Percentiles rank a stretch among this genome's conserved stretches.
Evolutionary conservation across 2,113 vertebrate species (phyloP).

Genomic region (Panthera leo): DNA sequence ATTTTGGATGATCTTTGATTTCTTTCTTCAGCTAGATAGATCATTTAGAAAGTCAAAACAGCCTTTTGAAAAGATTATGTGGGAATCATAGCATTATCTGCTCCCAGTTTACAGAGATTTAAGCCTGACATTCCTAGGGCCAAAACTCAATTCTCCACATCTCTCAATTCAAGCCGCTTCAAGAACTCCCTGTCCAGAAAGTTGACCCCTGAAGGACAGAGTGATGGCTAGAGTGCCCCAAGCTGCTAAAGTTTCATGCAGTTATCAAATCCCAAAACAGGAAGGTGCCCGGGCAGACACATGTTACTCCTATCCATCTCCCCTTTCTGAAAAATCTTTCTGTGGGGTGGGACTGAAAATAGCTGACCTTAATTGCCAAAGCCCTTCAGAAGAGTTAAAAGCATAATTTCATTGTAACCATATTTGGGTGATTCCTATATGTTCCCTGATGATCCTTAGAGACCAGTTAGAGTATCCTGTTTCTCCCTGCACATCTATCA

Average conservation of each 20-base stretch:
- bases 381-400: constrained; percentile 30
- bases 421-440: neutral
- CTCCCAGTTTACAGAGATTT: constrained; percentile 35
- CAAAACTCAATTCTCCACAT: neutral
- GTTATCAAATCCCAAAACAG: constrained; percentile 33
- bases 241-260: neutral
- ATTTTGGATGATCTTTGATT: constrained; percentile 36
- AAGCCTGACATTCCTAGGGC: neutral
- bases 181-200: constrained; percentile 49
- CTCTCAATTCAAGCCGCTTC: neutral
- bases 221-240: neutral
- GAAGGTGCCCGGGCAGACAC: neutral
- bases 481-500: constrained; percentile 30
- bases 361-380: constrained; percentile 31
- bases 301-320: neutral
- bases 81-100: neutral
- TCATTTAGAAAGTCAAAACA: constrained; percentile 44
- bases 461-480: neutral
- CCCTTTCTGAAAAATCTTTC: constrained; percentile 7
- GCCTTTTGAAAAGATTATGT: constrained; percentile 5
- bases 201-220: neutral
- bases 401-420: neutral
- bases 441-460: neutral
- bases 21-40: neutral
- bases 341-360: neutral